Evolutionary conservation across 2,888 invertebrate genomes (phyloP).

Genomic region (Chrysolina americana): DNA sequence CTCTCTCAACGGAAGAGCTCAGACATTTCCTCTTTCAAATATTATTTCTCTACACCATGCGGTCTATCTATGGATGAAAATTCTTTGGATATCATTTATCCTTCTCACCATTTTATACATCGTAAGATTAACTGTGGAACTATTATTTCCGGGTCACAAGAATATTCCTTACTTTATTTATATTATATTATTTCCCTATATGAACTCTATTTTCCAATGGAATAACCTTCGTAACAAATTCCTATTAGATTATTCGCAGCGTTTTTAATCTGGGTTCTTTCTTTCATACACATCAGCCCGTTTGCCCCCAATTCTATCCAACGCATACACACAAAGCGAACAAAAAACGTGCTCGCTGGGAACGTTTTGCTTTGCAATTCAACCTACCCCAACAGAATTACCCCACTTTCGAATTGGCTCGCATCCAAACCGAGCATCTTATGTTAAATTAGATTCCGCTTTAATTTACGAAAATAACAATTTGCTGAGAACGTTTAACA

Average conservation of each 20-base stretch:
- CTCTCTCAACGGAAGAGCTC: too few relatives aligned
- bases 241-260: background rate
- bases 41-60: too few relatives aligned
- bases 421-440: conserved; percentile 30
- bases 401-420: conserved; percentile 31
- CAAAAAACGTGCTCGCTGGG: background rate
- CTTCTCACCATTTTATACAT: too few relatives aligned
- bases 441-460: conserved; percentile 31
- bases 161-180: too few relatives aligned
- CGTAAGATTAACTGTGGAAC: too few relatives aligned
- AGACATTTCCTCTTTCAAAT: too few relatives aligned
- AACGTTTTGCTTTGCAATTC: conserved; percentile 13
- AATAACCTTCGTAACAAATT: background rate
- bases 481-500: conserved; percentile 29
- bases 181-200: too few relatives aligned
- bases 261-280: background rate
- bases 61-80: too few relatives aligned
- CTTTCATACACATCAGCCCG: background rate
- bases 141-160: too few relatives aligned
- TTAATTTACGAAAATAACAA: conserved; percentile 33
- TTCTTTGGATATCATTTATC: too few relatives aligned
- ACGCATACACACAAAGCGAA: background rate
- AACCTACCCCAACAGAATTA: conserved; percentile 35
- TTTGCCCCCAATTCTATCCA: background rate
- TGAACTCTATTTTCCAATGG: too few relatives aligned